Evolutionary conservation across 2,113 vertebrate species (phyloP).

Genomic region (Sinocyclocheilus maitianheensis): DNA sequence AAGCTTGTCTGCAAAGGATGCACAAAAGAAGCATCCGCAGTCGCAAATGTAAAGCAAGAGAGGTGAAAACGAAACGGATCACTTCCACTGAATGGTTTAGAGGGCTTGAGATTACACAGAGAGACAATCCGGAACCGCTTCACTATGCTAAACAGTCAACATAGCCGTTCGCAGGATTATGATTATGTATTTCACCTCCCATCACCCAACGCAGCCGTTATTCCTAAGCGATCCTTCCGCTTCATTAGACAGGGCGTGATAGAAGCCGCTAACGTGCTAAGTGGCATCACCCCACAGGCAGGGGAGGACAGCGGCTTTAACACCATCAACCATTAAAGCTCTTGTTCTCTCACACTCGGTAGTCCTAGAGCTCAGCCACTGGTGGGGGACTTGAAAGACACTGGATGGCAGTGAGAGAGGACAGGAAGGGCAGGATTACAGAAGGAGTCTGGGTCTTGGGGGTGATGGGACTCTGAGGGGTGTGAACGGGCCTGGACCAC

Average conservation of each 20-base stretch:
- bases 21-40: constrained; percentile 52
- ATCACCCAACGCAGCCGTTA: background rate
- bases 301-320: constrained; percentile 52
- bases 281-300: constrained; percentile 29
- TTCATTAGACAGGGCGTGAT: background rate
- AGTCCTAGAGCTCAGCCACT: constrained; percentile 56
- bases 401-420: constrained; percentile 71
- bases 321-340: constrained; percentile 39
- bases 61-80: constrained; percentile 52
- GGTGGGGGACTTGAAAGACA: constrained; percentile 61
- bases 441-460: constrained; percentile 45
- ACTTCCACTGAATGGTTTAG: constrained; percentile 60
- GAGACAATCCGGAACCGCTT: constrained; percentile 64
- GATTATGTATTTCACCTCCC: constrained; percentile 26
- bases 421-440: constrained; percentile 56
- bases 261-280: constrained; percentile 35
- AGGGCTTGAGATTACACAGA: constrained; percentile 57
- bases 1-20: constrained; percentile 57
- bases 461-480: constrained; percentile 60
- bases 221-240: constrained; percentile 21
- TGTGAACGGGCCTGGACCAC: constrained; percentile 53
- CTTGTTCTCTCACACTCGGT: constrained; percentile 55
- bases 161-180: constrained; percentile 34
- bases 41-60: constrained; percentile 52
- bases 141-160: constrained; percentile 58